Evolutionary conservation across 2,797 vertebrate species (phyloP), one percentile per base, ranked within the genome.

Genomic region (Naso thynnoides): DNA sequence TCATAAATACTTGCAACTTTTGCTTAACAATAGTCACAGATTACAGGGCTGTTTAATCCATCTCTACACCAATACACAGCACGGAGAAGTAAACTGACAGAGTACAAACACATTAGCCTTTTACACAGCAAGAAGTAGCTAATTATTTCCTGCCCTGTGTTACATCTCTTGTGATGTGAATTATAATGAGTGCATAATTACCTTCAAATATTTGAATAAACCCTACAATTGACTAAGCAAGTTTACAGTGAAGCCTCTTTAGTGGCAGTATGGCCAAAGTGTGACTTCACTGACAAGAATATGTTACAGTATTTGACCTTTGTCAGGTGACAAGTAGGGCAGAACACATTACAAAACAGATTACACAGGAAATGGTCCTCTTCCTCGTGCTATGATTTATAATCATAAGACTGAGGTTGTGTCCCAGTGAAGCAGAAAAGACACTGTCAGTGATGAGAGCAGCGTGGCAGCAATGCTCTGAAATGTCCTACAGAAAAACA

Each of bases 141-240:
- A 82, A 89, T 87, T 83, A 86, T 78, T 84, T 83, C 67, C 62
- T 57, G 75, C 65, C 75, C 71, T 26, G 74, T 77, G 77, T 78
- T 82, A 64, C 69, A 82, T 70, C 80, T 79, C 69, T 54, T 79
- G 80, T 77, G 72, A 84, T 72, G 42, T 1, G 56, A 86, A 81
- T 86, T 75, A 74, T 87, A 87, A 91, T 88, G 79, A 89, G 70
- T 2, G 18, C 26, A 52, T 84, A 89, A 92, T 88, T 76, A 81
- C 39, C 69, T 82, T 71, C 48, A 73, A 86, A 78, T 77, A 70
- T 86, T 84, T 86, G 50, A 81, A 80, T 63, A 83, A 87, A 76
- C 77, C 66, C 52, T 44, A 36, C 53, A 59, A 87, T 63, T 77
- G 78, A 90, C 74, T 90, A 81, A 71, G 74, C 78, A 69, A 65